Base-by-base conservation (phyloP, 2,888 invertebrate species). In the Sabatieria punctata region DNA sequence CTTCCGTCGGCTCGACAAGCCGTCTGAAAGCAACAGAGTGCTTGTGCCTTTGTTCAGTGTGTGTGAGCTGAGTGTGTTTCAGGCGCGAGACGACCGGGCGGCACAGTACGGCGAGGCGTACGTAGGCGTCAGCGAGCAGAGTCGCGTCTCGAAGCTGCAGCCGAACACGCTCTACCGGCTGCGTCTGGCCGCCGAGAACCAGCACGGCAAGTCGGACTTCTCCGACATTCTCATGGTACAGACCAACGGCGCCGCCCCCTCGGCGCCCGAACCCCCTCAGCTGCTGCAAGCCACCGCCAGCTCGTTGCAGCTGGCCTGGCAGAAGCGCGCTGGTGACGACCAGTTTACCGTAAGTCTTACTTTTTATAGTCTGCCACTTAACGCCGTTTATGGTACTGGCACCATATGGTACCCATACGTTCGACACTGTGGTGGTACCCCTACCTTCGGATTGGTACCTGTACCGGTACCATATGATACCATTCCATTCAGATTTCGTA, bases 111-210 rank as follows among this genome's bases (percentile, higher is more conserved):
- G 72, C 1, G 85, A 85, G 67, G 70, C 80, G 40, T 77, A 78
- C 55, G 76, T 75, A 53, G 79, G 80, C 49, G 76, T 78, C 63
- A 77, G 76, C 50, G 79, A 80, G 59, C 82, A 83, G 62, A 80
- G 78, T 67, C 78, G 78, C 54, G 73, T 82, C 49, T 74, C 74
- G 57, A 80, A 80, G 64, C 73, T 88, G 51, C 77, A 77, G 54
- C 77, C 84, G 27, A 79, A 82, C 54, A 83, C 84, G 2, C 71
- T 77, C 49, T 85, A 86, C 68, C 75, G 76, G 51, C 84, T 86
- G 70, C 78, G 86, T 44, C 68, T 86, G 58, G 79, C 82, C 37
- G 85, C 84, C 54, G 75, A 81, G 49, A 86, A 86, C 67, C 79
- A 80, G 57, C 74, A 77, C 57, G 86, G 85, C 15, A 76, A 76